A percentile compares a stretch with the other conserved stretches of the same genome.
Conservation (phyloP, 30 jellyfish, hydroid and myxozoan species). For the Cassiopea xamachana region DNA sequence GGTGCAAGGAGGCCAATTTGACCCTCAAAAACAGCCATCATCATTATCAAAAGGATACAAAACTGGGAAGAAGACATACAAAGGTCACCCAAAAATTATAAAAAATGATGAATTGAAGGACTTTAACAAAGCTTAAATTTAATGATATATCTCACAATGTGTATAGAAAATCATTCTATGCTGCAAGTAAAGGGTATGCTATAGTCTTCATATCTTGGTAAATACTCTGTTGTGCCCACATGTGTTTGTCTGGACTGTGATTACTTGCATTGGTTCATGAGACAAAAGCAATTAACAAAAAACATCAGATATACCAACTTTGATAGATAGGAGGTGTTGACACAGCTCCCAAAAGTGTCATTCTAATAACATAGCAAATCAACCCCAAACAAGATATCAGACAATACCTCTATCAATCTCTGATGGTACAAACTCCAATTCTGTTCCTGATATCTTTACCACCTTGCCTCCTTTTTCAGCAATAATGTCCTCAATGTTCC, state of each 20-base stretch:
- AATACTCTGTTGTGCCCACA: too few species aligned
- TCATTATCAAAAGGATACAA: background rate
- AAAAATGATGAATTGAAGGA: background rate
- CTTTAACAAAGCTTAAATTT: background rate
- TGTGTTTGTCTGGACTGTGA: too few species aligned
- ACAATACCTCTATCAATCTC: background rate
- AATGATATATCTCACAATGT: background rate
- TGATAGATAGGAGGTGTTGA: background rate
- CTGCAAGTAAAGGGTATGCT: background rate
- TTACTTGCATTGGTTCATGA: too few species aligned
- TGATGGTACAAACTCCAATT: conserved; percentile 72
- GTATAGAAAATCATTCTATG: background rate
- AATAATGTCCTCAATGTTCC: conserved; percentile 94
- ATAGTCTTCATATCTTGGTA: background rate
- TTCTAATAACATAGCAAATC: background rate
- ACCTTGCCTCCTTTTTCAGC: conserved; percentile 89
- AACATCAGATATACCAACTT: too few species aligned
- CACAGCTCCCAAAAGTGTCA: background rate
- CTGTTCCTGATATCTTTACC: conserved; percentile 48
- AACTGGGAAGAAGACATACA: background rate
- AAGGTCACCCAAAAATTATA: conserved; percentile 10
- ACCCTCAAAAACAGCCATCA: background rate
- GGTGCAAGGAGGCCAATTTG: background rate
- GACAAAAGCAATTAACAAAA: too few species aligned
- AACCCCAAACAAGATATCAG: background rate